Conservation (phyloP, 2,888 invertebrate species). For the Mesochorus sp. region DNA sequence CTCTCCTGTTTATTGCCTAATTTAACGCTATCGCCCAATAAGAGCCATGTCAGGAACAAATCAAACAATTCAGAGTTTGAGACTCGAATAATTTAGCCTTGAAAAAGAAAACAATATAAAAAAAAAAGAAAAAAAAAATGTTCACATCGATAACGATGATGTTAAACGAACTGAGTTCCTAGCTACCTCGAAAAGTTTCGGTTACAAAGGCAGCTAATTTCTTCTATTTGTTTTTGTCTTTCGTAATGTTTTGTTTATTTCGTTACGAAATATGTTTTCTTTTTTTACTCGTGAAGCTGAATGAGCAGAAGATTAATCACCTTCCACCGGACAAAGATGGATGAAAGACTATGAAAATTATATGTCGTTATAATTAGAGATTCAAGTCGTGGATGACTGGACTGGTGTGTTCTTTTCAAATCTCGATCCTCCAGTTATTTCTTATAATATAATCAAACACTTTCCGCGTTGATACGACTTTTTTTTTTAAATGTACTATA, state of each 20-base stretch:
- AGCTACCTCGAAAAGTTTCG: not conserved
- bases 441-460: conserved; percentile 40
- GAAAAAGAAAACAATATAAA: not conserved
- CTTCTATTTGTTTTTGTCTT: not conserved
- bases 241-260: not conserved
- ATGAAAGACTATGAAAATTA: no score
- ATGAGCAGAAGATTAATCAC: no score
- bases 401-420: no score
- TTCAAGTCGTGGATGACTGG: no score
- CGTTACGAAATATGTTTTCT: not conserved
- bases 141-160: not conserved
- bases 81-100: no score
- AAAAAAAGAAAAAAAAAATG: not conserved
- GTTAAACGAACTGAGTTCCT: conserved; percentile 9
- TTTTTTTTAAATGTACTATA: conserved; percentile 4
- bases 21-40: not conserved
- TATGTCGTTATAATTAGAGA: no score
- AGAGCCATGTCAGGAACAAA: not conserved
- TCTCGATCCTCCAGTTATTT: no score
- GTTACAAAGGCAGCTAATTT: not conserved
- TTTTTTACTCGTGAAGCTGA: no score
- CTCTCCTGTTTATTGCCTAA: not conserved
- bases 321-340: no score
- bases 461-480: conserved; percentile 19
- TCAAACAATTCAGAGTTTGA: not conserved